These are phyloP conservation scores for Etheostoma spectabile DNA, from an alignment of 2,113 vertebrate species.

Conservation along the genomic window DNA sequence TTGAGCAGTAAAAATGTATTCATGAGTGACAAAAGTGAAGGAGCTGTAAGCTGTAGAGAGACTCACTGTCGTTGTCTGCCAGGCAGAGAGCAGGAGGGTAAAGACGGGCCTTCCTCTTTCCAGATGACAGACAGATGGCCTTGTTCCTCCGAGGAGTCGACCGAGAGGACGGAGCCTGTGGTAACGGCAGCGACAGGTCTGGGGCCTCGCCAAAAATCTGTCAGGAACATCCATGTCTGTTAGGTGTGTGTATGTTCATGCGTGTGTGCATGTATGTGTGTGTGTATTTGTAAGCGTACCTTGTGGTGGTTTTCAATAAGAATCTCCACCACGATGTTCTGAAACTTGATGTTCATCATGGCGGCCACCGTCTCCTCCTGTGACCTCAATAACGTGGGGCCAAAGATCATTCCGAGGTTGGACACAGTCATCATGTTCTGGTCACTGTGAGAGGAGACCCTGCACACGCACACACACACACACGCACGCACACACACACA, in stretches of 20 bases:
- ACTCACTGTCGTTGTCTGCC: slow-evolving; percentile 96
- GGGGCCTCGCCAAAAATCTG: slow-evolving; percentile 95
- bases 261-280: neutral
- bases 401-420: slow-evolving; percentile 98
- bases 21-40: neutral
- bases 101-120: slow-evolving; percentile 92
- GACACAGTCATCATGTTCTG: slow-evolving; percentile 98
- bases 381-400: slow-evolving; percentile 96
- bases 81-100: slow-evolving; percentile 89
- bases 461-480: slow-evolving; percentile 61
- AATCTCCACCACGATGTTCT: slow-evolving; percentile 98
- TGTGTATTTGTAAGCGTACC: slow-evolving; percentile 69
- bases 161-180: slow-evolving; percentile 89
- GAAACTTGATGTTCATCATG: slow-evolving; percentile 99
- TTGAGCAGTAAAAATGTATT: neutral
- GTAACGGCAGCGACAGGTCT: slow-evolving; percentile 92
- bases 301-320: slow-evolving; percentile 98
- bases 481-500: slow-evolving; percentile 5
- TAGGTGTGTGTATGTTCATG: neutral
- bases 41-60: neutral
- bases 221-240: slow-evolving; percentile 1
- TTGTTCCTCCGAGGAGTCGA: slow-evolving; percentile 90
- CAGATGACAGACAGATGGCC: slow-evolving; percentile 95
- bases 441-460: slow-evolving; percentile 94
- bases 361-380: slow-evolving; percentile 98